phyloP scores from a whole-genome alignment of 2,888 invertebrate species.

The Cistogaster globosa region DNA sequence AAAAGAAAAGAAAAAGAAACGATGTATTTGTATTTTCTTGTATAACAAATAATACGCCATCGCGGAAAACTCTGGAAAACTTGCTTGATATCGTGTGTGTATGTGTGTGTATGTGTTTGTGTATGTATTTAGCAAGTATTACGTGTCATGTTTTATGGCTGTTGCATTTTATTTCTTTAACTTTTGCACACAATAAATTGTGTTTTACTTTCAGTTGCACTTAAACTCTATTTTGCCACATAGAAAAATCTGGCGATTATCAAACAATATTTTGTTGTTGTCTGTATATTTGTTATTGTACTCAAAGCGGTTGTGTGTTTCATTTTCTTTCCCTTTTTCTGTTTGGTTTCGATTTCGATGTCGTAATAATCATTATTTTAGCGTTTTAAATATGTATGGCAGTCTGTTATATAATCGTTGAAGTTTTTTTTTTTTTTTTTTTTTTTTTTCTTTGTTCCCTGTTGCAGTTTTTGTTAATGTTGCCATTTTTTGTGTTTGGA shows the following conservation, averaged over 20 bases:
- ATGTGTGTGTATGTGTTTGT: not conserved
- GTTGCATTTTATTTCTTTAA: constrained; percentile 51
- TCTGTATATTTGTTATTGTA: constrained; percentile 16
- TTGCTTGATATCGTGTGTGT: constrained; percentile 55
- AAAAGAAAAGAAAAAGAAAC: constrained; percentile 1
- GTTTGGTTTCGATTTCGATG: constrained; percentile 54
- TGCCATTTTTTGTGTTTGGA: constrained; percentile 24
- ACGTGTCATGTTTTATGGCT: constrained; percentile 46
- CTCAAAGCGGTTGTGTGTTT: constrained; percentile 1
- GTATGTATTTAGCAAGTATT: constrained; percentile 17
- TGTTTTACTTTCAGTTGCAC: constrained; percentile 71
- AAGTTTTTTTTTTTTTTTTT: constrained; percentile 3
- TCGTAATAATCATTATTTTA: constrained; percentile 63
- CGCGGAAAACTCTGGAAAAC: constrained; percentile 73
- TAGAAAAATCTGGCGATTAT: constrained; percentile 55
- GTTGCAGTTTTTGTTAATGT: constrained; percentile 34
- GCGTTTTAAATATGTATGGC: constrained; percentile 7
- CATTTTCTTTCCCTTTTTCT: constrained; percentile 1
- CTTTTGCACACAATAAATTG: constrained; percentile 61
- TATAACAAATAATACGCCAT: constrained; percentile 51
- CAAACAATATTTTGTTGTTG: constrained; percentile 49
- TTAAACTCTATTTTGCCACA: constrained; percentile 70
- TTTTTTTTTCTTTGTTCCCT: constrained; percentile 18
- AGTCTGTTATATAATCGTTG: constrained; percentile 65
- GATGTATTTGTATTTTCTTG: not conserved